These are phyloP conservation scores for Enteromius mattozi DNA, from an alignment of 2,797 vertebrate species.

Conservation along the genomic window DNA sequence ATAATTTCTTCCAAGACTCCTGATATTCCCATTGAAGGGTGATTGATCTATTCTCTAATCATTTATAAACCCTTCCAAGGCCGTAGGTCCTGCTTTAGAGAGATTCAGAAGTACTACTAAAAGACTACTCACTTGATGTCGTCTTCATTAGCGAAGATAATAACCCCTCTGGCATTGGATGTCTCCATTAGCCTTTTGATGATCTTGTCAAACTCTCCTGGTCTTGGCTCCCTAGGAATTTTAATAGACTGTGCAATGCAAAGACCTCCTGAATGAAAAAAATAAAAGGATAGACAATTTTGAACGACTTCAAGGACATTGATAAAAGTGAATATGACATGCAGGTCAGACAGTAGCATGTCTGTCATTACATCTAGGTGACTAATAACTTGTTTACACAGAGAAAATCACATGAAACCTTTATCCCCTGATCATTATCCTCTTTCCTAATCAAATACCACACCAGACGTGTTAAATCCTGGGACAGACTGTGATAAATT, in stretches of 20 bases:
- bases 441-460: constrained; percentile 32
- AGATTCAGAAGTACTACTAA: background rate
- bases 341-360: constrained; percentile 14
- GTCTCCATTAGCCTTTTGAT: constrained; percentile 92
- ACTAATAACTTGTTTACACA: constrained; percentile 34
- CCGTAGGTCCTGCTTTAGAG: background rate
- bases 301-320: background rate
- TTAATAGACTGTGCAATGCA: constrained; percentile 94
- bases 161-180: constrained; percentile 88
- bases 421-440: constrained; percentile 28
- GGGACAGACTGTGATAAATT: background rate
- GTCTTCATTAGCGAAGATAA: constrained; percentile 94
- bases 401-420: constrained; percentile 1
- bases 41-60: background rate
- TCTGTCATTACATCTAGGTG: constrained; percentile 36
- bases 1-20: constrained; percentile 1
- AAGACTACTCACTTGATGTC: constrained; percentile 87
- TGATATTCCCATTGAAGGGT: background rate
- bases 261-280: constrained; percentile 80
- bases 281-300: background rate
- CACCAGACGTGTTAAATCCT: constrained; percentile 30
- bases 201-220: constrained; percentile 89
- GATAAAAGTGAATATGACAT: background rate
- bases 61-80: background rate
- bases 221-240: constrained; percentile 90